Evolutionary conservation across 2,113 vertebrate species (phyloP).

Genomic region (Perccottus glenii): DNA sequence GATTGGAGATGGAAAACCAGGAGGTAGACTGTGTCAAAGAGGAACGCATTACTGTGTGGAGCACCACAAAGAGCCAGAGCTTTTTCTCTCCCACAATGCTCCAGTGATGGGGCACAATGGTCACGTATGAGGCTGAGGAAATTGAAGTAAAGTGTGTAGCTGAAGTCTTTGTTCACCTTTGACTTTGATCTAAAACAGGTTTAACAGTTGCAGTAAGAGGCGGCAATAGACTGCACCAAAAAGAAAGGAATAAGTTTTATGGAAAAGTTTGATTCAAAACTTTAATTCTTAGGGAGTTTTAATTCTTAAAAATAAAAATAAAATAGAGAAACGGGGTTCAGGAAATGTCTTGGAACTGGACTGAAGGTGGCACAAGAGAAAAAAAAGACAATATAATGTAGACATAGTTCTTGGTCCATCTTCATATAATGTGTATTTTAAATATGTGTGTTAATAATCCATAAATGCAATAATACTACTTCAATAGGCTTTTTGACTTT

Average conservation of each 20-base stretch:
- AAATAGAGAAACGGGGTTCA: no score
- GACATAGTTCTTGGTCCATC: no score
- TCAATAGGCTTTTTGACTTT: no score
- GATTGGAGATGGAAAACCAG: not conserved
- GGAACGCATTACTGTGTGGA: slow-evolving; percentile 38
- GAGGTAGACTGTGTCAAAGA: slow-evolving; percentile 46
- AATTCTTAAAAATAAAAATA: no score
- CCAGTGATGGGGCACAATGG: slow-evolving; percentile 44
- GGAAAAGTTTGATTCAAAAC: no score
- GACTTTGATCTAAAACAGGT: slow-evolving; percentile 73
- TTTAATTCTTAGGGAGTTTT: no score
- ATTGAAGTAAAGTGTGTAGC: slow-evolving; percentile 64
- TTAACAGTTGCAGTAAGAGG: slow-evolving; percentile 54
- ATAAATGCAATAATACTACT: no score
- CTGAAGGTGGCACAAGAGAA: no score
- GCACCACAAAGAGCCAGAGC: slow-evolving; percentile 52
- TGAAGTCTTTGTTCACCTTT: slow-evolving; percentile 59
- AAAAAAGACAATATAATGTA: no score
- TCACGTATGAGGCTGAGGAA: slow-evolving; percentile 41
- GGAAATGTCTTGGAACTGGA: no score
- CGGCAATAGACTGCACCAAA: slow-evolving; percentile 20
- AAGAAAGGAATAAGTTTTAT: slow-evolving; percentile 22
- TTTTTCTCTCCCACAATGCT: slow-evolving; percentile 54
- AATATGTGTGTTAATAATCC: no score
- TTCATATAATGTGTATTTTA: no score